Conservation (phyloP, 2,797 vertebrate genomes). For the Delichon dasypus region DNA sequence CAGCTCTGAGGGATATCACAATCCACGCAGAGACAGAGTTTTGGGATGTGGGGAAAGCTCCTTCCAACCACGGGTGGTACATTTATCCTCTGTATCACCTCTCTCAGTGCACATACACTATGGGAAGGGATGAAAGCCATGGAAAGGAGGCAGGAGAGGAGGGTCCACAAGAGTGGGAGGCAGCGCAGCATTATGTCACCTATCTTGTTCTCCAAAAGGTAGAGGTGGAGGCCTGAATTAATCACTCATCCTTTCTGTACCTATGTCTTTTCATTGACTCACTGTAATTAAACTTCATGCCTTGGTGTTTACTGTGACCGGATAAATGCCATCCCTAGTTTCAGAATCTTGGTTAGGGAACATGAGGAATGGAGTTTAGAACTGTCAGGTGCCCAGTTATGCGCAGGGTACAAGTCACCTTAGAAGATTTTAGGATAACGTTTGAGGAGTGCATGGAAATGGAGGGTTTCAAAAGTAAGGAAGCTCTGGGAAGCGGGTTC, state of each 20-base stretch:
- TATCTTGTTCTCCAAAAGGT: neutral
- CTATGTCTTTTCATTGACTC: accelerated
- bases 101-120: accelerated
- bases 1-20: neutral
- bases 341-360: neutral
- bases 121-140: neutral
- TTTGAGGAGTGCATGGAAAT: neutral
- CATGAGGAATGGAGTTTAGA: neutral
- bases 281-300: neutral
- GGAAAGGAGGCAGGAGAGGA: neutral
- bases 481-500: neutral
- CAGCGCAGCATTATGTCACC: neutral
- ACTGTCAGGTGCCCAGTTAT: too few species aligned
- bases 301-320: neutral
- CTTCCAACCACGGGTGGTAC: neutral
- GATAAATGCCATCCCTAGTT: neutral
- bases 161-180: neutral
- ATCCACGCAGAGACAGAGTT: neutral
- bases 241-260: neutral
- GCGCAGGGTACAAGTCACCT: neutral
- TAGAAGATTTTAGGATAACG: neutral
- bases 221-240: neutral
- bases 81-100: neutral
- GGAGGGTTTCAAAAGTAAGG: neutral
- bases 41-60: neutral